phyloP scores from a whole-genome alignment of 2,888 invertebrate species.

The Lasioglossum malachurum region DNA sequence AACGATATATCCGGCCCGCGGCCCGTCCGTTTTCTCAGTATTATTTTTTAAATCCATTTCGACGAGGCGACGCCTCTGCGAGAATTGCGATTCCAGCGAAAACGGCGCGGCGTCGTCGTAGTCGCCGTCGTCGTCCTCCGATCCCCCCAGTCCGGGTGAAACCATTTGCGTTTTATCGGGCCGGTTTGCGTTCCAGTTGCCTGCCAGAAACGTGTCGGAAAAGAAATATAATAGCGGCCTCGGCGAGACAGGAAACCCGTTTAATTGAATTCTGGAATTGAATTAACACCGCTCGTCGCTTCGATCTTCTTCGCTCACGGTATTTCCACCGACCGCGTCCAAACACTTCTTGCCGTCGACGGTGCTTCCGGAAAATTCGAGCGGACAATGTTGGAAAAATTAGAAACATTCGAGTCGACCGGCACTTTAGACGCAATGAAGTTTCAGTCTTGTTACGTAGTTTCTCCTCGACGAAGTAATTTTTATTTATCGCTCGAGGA shows the following conservation, averaged over 20 bases:
- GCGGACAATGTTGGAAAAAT: slow-evolving; percentile 1
- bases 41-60: slow-evolving; percentile 63
- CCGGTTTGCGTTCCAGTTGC: slow-evolving; percentile 33
- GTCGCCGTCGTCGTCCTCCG: slow-evolving; percentile 24
- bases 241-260: slow-evolving; percentile 21
- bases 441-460: background rate
- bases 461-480: background rate
- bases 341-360: background rate
- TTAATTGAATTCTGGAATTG: slow-evolving; percentile 63
- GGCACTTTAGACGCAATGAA: background rate
- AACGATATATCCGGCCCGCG: slow-evolving; percentile 62
- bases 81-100: background rate
- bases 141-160: background rate
- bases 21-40: slow-evolving; percentile 40
- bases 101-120: slow-evolving; percentile 20
- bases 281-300: slow-evolving; percentile 54
- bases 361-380: background rate
- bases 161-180: slow-evolving; percentile 59
- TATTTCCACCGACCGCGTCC: background rate
- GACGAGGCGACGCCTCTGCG: background rate
- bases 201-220: slow-evolving; percentile 42
- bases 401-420: background rate
- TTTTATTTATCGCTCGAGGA: background rate
- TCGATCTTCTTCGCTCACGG: slow-evolving; percentile 29
- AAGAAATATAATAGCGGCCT: slow-evolving; percentile 46